phyloP scores from a whole-genome alignment of 2,888 invertebrate species.

The Colostygia pectinataria region DNA sequence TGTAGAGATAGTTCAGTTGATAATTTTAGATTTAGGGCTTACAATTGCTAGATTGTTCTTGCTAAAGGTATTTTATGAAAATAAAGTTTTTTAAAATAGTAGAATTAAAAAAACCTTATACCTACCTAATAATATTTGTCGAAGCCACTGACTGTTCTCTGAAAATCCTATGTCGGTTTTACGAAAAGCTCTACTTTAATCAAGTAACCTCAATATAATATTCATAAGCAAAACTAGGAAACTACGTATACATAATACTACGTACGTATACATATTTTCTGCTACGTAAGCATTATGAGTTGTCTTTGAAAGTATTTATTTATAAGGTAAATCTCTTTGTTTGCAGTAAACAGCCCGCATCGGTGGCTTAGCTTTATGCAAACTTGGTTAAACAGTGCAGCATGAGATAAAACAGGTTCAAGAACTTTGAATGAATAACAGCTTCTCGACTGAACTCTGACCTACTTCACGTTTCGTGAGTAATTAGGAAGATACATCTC shows the following conservation, averaged over 20 bases:
- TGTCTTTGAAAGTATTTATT: conserved; percentile 5
- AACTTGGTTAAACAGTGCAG: conserved; percentile 58
- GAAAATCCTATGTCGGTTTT: no score
- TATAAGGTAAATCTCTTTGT: conserved; percentile 25
- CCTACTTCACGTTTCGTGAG: conserved; percentile 48
- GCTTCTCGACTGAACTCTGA: conserved; percentile 56
- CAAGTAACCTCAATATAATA: neutral
- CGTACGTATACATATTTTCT: neutral
- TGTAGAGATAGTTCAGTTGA: no score
- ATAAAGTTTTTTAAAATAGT: no score
- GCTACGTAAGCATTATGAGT: neutral
- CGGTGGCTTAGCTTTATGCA: conserved; percentile 45
- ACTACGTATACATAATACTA: neutral
- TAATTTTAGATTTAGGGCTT: no score
- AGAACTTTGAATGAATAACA: conserved; percentile 67
- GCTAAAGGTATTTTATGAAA: no score
- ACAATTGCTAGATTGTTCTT: no score
- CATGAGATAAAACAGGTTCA: conserved; percentile 70
- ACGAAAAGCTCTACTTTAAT: no score
- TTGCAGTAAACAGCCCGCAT: conserved; percentile 39
- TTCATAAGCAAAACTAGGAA: no score
- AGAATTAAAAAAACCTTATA: no score
- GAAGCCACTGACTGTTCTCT: no score
- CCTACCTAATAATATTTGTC: no score
- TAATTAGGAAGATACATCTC: conserved; percentile 48